Percentiles rank a stretch among this genome's conserved stretches.
phyloP scores from a whole-genome alignment of 2,797 vertebrate species.

The Sebastes reedi region DNA sequence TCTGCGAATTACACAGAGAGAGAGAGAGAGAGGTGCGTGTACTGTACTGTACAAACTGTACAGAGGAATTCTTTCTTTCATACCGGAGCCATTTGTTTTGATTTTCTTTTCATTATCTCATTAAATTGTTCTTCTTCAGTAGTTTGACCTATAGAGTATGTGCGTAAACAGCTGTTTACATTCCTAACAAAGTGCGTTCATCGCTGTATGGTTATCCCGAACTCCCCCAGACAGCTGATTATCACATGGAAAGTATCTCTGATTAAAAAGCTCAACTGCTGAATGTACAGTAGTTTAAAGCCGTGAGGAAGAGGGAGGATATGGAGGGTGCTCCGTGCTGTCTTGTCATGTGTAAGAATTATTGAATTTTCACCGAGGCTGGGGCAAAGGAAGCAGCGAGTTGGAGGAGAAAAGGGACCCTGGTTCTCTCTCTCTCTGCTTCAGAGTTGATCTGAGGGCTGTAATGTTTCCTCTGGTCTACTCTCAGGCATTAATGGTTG shows the following conservation, averaged over 20 bases:
- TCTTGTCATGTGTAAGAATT: slow-evolving; percentile 58
- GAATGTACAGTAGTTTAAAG: slow-evolving; percentile 32
- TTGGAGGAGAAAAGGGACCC: slow-evolving; percentile 55
- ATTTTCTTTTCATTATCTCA: slow-evolving; percentile 7
- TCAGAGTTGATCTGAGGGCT: slow-evolving; percentile 64
- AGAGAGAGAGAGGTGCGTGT: slow-evolving; percentile 10
- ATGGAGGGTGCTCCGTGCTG: slow-evolving; percentile 21
- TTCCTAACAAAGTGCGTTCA: neutral
- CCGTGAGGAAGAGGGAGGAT: slow-evolving; percentile 10
- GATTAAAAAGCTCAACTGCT: slow-evolving; percentile 41
- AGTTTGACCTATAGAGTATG: slow-evolving; percentile 25
- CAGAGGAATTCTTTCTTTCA: slow-evolving; percentile 9
- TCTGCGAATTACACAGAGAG: slow-evolving; percentile 16
- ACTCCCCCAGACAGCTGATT: slow-evolving; percentile 27
- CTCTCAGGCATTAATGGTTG: slow-evolving; percentile 81
- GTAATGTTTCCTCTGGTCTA: slow-evolving; percentile 76
- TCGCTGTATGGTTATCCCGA: slow-evolving; percentile 7
- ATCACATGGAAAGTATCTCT: slow-evolving; percentile 26
- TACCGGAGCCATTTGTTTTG: slow-evolving; percentile 1
- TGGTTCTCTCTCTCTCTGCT: slow-evolving; percentile 30
- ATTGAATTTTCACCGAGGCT: slow-evolving; percentile 43
- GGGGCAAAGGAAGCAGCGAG: slow-evolving; percentile 30
- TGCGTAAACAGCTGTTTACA: slow-evolving; percentile 19
- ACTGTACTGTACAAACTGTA: slow-evolving; percentile 23
- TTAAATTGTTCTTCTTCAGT: slow-evolving; percentile 8